Base-by-base conservation (phyloP, 1,140 invertebrate species). In the Panulirus ornatus region DNA sequence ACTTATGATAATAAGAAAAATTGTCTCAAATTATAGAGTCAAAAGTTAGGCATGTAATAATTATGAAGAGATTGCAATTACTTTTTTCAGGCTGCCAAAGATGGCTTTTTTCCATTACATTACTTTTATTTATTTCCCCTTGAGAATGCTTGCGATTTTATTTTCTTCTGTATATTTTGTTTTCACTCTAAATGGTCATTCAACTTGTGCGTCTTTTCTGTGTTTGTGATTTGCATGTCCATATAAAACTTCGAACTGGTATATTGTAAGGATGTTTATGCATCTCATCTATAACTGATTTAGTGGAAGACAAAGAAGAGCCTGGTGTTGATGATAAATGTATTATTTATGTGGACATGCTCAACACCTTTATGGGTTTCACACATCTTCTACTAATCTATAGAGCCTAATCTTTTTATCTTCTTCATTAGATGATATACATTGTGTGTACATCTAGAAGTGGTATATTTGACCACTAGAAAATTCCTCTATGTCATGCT, bases 401-500 rank as follows among this genome's bases (percentile, higher is more conserved):
- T 66, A 11, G 58, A 66, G 16, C 27, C n/a, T 66, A 66, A 66
- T 66, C n/a, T 30, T 30, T 66, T 66, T 30, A 66, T 34, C 27
- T 27, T 66, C 22, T 27, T 66, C 58, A 66, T 66, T 66, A 66
- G 58, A 66, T 58, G 54, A 58, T 66, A 66, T 66, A 66, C 27
- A 30, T 27, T 66, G 58, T 66, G 11, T 66, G 58, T 66, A 66
- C 58, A 66, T 66, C 58, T 66, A 66, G 27, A 66, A 30, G 6
- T 66, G 58, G 30, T n/a, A 66, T 66, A 66, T 27, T 66, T 66
- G 58, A 19, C n/a, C 30, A 27, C n/a, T 66, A 66, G 51, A 58
- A 58, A 58, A 58, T 22, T 58, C 9, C 51, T 19, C 2, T 66
- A 66, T 66, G 30, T 66, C 58, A 8, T 27, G 8, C 27, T 66